Evolutionary conservation across 2,888 invertebrate genomes (phyloP).

Genomic region (Allygus modestus): DNA sequence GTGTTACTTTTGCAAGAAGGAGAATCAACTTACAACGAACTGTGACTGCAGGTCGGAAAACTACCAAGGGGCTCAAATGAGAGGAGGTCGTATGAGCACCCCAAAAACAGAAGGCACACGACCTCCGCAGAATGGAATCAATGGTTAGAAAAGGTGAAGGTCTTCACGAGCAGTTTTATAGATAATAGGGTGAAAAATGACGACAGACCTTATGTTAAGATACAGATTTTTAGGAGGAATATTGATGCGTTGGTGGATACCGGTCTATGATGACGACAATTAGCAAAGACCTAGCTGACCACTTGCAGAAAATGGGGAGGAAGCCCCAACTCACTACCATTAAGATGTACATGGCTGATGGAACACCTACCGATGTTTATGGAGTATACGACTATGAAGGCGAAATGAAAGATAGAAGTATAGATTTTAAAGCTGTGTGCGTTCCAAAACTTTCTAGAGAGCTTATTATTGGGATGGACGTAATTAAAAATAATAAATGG

Average conservation of each 20-base stretch:
- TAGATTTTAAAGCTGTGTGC: too few species aligned
- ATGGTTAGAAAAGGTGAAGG: background rate
- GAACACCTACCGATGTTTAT: background rate
- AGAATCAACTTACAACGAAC: background rate
- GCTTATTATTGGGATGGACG: conserved; percentile 20
- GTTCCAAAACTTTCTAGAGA: background rate
- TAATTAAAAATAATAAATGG: background rate
- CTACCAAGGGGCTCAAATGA: background rate
- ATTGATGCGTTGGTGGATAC: background rate
- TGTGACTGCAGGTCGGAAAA: conserved; percentile 11
- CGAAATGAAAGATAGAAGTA: background rate
- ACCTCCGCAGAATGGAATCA: background rate
- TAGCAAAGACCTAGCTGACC: background rate
- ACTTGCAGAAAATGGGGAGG: background rate
- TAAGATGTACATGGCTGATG: background rate
- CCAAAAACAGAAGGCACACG: background rate
- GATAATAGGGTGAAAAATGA: background rate
- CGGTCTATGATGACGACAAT: background rate
- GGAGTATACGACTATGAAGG: background rate
- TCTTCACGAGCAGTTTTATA: background rate
- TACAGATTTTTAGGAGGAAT: background rate
- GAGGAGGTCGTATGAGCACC: conserved; percentile 3
- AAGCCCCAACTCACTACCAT: background rate
- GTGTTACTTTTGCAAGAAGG: conserved; percentile 4
- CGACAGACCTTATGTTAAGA: background rate